Base-by-base conservation (phyloP, 2,888 invertebrate genomes). In the Hartigia nigra region DNA sequence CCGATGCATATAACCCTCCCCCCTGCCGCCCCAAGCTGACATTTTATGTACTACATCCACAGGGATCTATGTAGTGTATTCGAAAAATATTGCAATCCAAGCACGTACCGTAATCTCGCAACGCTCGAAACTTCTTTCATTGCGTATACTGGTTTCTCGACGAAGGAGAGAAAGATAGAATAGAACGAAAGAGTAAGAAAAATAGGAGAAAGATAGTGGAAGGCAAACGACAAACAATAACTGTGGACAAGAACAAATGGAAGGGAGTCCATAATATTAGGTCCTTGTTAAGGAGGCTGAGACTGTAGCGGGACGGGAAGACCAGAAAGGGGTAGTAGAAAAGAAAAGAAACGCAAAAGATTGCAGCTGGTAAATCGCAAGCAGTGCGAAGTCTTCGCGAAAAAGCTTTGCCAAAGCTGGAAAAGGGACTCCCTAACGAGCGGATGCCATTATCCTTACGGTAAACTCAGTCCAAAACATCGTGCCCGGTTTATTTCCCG, bases 61-160 rank as follows among this genome's bases (percentile, higher is more conserved):
- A 55, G 55, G 55, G 55, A 23, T 39, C 34, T 70, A 39, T 39
- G 76, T 79, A 55, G 36, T 69, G 78, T 89, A 87, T 89, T 88
- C 86, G 86, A 83, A 84, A 83, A 84, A 91, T 91, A 91, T 85
- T 87, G 89, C 87, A 91, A 88, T 85, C 91, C 82, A 82, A 86
- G 88, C 91, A 91, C 91, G 91, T 90, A 81, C 85, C 55, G 81
- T 83, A 55, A 55, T 23, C 55, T 55, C 55, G 55, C 55, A 23
- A 23, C 55, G 55, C 55, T 55, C 5, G 55, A 55, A 55, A 55
- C 55, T 55, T 55, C 55, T 55, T 55, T 55, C 55, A 55, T 55
- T 23, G 55, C 55, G 55, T 55, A 55, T 23, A 55, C 55, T 23
- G 55, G 55, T 23, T 55, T 55, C 55, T 23, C 55, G 55, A 55